Evolutionary conservation across 2,888 invertebrate genomes (phyloP).

Genomic region (Drosophila sordidula): DNA sequence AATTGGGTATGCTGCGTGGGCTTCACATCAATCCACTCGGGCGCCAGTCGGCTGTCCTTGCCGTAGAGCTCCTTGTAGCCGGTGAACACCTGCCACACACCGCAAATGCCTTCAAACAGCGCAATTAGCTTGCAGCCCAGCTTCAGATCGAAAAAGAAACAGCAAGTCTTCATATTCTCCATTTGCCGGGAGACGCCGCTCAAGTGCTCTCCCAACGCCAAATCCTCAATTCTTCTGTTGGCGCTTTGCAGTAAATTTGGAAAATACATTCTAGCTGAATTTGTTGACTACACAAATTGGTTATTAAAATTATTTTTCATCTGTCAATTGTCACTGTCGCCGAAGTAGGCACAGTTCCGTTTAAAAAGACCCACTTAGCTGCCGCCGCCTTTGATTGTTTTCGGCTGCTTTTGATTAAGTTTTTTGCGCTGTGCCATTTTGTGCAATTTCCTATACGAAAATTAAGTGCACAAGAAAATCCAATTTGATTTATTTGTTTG

Average conservation of each 20-base stretch:
- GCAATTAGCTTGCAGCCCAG: conserved; percentile 56
- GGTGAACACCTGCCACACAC: conserved; percentile 18
- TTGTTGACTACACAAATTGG: conserved; percentile 8
- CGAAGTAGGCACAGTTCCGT: not conserved
- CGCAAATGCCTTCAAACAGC: conserved; percentile 21
- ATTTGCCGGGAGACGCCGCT: not conserved
- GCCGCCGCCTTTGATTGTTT: conserved; percentile 26
- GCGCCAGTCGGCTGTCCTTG: not conserved
- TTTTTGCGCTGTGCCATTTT: conserved; percentile 42
- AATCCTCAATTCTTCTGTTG: not conserved
- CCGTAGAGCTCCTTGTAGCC: not conserved
- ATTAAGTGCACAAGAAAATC: conserved; percentile 77
- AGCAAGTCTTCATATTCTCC: conserved; percentile 37
- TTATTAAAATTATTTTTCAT: conserved; percentile 1
- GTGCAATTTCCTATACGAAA: conserved; percentile 56
- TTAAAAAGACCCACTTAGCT: conserved; percentile 19
- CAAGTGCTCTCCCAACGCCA: not conserved
- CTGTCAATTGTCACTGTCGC: not conserved
- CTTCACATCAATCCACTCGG: conserved; percentile 1
- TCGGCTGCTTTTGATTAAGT: conserved; percentile 55
- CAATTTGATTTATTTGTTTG: conserved; percentile 78
- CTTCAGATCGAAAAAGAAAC: conserved; percentile 34
- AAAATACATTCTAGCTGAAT: conserved; percentile 44
- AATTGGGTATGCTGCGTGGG: not conserved
- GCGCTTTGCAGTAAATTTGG: conserved; percentile 35